Conservation (phyloP, 1,140 invertebrate genomes). For the Sitobion miscanthi region DNA sequence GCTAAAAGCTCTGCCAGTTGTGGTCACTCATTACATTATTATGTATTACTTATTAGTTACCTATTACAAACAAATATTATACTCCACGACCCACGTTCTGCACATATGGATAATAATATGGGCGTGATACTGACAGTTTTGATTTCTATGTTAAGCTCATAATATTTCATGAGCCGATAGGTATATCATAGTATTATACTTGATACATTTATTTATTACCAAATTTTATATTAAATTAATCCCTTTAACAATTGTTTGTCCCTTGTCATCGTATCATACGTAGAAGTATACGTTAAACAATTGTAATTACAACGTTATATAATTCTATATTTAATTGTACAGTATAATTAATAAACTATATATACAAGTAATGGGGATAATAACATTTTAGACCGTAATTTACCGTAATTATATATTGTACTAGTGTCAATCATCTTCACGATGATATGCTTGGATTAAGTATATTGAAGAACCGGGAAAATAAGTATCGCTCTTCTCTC, state of each 20-base stretch:
- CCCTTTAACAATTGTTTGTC: neutral
- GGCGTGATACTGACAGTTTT: neutral
- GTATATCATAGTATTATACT: neutral
- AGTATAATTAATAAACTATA: neutral
- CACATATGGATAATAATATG: too few relatives aligned
- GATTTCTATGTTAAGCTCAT: neutral
- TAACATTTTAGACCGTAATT: neutral
- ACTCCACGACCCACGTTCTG: too few relatives aligned
- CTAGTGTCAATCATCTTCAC: neutral
- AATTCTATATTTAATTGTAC: neutral
- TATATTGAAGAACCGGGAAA: neutral
- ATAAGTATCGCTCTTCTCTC: neutral
- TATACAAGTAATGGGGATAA: neutral
- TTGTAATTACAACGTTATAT: neutral
- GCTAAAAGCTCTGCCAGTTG: too few relatives aligned
- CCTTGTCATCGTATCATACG: neutral
- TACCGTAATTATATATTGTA: neutral
- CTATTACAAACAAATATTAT: too few relatives aligned
- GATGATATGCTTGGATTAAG: neutral
- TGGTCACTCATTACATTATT: too few relatives aligned
- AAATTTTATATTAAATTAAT: neutral
- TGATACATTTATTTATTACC: neutral
- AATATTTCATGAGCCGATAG: neutral
- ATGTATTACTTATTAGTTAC: too few relatives aligned
- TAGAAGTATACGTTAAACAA: neutral